Percentiles rank a stretch among this genome's conserved stretches.
These are phyloP conservation scores for Crossaster papposus DNA, from an alignment of 53 echinoderm and acorn worm species.

Conservation along the genomic window DNA sequence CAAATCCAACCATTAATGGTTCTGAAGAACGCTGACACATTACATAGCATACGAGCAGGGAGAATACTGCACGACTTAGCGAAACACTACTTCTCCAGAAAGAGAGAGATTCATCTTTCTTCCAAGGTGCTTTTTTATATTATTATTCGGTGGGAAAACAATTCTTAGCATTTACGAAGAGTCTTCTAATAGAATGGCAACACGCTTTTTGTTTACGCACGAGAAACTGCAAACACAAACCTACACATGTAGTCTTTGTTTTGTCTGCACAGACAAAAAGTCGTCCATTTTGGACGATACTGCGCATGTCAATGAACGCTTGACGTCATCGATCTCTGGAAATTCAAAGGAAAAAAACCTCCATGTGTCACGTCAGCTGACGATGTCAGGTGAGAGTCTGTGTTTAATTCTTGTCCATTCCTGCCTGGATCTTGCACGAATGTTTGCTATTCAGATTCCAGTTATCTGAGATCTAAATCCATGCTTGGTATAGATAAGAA, in stretches of 20 bases:
- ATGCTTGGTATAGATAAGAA: background rate
- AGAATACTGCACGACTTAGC: slow-evolving; percentile 45
- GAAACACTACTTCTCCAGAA: background rate
- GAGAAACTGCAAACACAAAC: slow-evolving; percentile 36
- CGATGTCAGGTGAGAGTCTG: background rate
- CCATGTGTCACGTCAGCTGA: slow-evolving; percentile 20
- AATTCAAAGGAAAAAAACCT: slow-evolving; percentile 23
- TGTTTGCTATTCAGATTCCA: background rate
- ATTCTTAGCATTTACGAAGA: slow-evolving; percentile 23
- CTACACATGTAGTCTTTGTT: slow-evolving; percentile 48
- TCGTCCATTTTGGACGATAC: slow-evolving; percentile 29
- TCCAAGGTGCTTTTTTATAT: slow-evolving; percentile 40
- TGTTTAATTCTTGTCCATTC: slow-evolving; percentile 3
- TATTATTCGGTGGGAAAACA: slow-evolving; percentile 54
- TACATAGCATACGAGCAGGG: slow-evolving; percentile 19
- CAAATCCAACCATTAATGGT: slow-evolving; percentile 17
- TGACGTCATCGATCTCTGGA: slow-evolving; percentile 39
- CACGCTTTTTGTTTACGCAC: slow-evolving; percentile 35
- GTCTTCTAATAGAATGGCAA: slow-evolving; percentile 31
- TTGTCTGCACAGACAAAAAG: slow-evolving; percentile 15
- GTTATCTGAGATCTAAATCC: background rate
- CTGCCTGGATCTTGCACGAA: background rate
- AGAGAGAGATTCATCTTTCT: slow-evolving; percentile 12
- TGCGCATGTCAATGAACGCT: slow-evolving; percentile 40
- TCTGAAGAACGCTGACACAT: slow-evolving; percentile 35